These are phyloP conservation scores for Carcharodon carcharias DNA, from an alignment of 2,797 vertebrate genomes.

Conservation along the genomic window DNA sequence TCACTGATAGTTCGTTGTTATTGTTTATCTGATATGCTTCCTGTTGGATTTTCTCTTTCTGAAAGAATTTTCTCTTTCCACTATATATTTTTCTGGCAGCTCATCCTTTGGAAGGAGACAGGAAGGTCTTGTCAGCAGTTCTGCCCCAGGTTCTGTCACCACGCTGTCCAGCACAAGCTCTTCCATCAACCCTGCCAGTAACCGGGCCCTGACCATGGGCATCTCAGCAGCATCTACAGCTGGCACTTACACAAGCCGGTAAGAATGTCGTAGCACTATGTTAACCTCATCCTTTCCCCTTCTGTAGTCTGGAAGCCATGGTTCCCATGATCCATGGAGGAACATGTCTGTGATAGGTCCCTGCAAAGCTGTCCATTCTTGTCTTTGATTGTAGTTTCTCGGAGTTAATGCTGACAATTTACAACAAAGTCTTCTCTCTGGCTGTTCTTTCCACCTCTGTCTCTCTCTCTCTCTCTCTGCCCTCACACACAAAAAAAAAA, in stretches of 20 bases:
- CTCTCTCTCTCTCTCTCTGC: neutral
- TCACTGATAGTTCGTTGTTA: neutral
- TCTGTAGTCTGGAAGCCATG: neutral
- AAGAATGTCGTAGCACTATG: neutral
- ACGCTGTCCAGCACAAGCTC: neutral
- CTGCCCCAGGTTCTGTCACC: conserved; percentile 54
- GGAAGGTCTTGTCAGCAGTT: conserved; percentile 61
- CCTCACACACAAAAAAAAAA: no score
- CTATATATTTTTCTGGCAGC: conserved; percentile 47
- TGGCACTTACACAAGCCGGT: neutral
- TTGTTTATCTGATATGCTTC: neutral
- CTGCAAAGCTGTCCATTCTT: neutral
- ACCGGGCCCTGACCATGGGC: neutral
- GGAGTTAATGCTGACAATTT: neutral
- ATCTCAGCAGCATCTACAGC: neutral
- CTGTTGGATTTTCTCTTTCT: neutral
- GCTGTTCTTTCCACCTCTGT: neutral
- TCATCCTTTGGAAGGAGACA: conserved; percentile 69
- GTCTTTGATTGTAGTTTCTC: neutral
- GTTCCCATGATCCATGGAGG: no score
- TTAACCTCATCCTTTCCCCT: neutral
- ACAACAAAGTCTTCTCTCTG: neutral
- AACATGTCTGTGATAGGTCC: neutral
- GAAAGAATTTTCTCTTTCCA: neutral
- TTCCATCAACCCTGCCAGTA: neutral